A percentile compares a stretch with the other conserved stretches of the same genome.
Evolutionary conservation across 2,113 vertebrate genomes (phyloP).

Genomic region (Panurus biarmicus): DNA sequence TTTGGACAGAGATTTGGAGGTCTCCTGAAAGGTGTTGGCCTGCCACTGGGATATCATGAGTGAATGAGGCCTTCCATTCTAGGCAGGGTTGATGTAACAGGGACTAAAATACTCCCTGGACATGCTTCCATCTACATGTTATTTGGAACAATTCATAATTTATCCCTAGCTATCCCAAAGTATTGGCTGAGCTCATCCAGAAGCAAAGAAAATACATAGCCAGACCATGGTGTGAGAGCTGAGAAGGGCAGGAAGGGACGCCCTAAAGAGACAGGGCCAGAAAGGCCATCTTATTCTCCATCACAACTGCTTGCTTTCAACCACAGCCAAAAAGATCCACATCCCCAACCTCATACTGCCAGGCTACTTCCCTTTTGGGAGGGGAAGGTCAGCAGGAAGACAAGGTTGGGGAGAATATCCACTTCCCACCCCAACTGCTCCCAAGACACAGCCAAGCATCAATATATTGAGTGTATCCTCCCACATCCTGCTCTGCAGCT

Average conservation of each 20-base stretch:
- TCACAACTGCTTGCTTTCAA: neutral
- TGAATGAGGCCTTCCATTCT: constrained; percentile 1
- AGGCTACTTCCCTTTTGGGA: neutral
- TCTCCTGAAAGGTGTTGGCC: neutral
- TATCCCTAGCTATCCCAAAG: neutral
- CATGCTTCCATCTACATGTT: neutral
- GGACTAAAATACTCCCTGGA: constrained; percentile 16
- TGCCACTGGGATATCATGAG: neutral
- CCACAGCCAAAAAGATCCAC: neutral
- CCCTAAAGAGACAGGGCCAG: neutral
- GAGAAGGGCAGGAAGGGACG: neutral
- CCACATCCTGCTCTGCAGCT: neutral
- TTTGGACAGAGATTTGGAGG: neutral
- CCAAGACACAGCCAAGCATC: neutral
- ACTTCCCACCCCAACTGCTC: neutral
- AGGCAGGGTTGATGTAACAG: neutral
- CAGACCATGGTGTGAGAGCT: neutral
- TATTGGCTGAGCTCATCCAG: neutral
- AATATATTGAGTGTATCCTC: neutral
- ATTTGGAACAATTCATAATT: neutral
- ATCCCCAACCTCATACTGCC: neutral
- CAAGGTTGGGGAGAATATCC: neutral
- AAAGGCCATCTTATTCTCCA: neutral
- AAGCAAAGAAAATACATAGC: neutral
- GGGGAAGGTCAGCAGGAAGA: neutral